Evolutionary conservation across 2,888 invertebrate genomes (phyloP).

Genomic region (Orthonevra nobilis): DNA sequence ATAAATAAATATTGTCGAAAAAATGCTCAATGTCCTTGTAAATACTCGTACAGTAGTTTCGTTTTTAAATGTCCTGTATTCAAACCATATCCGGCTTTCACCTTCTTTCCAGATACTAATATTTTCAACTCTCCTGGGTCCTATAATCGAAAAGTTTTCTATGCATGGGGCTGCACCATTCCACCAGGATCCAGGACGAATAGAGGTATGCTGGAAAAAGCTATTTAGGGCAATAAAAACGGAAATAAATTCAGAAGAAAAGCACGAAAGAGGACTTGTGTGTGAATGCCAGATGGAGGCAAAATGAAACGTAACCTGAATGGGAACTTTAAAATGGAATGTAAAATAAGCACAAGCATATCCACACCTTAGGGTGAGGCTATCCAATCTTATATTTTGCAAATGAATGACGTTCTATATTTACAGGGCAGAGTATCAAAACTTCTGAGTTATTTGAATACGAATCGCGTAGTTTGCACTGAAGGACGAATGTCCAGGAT

Average conservation of each 20-base stretch:
- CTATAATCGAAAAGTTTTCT: constrained; percentile 28
- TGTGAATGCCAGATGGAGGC: background rate
- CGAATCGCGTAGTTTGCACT: background rate
- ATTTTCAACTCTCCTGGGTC: constrained; percentile 5
- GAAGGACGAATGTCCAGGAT: no score
- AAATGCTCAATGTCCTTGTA: no score
- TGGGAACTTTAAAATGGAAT: constrained; percentile 26
- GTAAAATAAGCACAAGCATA: background rate
- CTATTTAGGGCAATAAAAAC: constrained; percentile 47
- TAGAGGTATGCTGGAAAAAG: constrained; percentile 34
- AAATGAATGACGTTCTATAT: no score
- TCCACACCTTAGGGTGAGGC: no score
- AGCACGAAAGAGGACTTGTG: constrained; percentile 15
- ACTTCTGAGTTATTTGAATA: background rate
- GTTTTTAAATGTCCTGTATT: constrained; percentile 16
- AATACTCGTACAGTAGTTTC: background rate
- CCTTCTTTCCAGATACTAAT: background rate
- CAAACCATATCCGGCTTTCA: constrained; percentile 13
- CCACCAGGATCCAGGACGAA: constrained; percentile 7
- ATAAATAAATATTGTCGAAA: no score
- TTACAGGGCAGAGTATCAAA: no score
- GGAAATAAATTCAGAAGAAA: constrained; percentile 46
- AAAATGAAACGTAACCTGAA: no score
- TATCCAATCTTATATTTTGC: no score
- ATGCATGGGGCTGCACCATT: background rate